Percentiles rank a stretch among this genome's conserved stretches.
Evolutionary conservation across 2,888 invertebrate species (phyloP).

Genomic region (Villa cingulata): DNA sequence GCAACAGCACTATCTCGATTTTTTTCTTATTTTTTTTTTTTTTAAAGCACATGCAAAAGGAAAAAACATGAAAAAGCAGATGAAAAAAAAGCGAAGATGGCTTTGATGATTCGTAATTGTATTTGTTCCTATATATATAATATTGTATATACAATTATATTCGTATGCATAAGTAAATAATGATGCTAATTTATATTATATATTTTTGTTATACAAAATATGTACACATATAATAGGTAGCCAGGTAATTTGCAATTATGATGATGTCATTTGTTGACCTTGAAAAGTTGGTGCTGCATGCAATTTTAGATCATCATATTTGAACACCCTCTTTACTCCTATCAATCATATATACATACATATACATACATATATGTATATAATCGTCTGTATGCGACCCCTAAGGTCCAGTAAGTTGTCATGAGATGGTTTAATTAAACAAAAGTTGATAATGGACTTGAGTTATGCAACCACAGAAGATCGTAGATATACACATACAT

Average conservation of each 20-base stretch:
- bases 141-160: too few relatives aligned
- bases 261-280: conserved; percentile 12
- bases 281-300: conserved; percentile 11
- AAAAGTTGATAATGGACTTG: conserved; percentile 7
- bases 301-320: conserved; percentile 3
- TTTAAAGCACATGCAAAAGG: too few relatives aligned
- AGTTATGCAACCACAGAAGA: background rate
- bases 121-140: too few relatives aligned
- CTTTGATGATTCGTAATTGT: too few relatives aligned
- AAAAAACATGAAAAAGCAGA: too few relatives aligned
- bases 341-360: too few relatives aligned
- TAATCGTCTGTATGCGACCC: background rate
- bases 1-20: too few relatives aligned
- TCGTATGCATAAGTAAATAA: too few relatives aligned
- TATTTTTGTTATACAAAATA: background rate
- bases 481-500: background rate
- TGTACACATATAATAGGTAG: background rate
- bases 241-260: conserved; percentile 13
- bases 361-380: background rate
- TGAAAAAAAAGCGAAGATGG: background rate
- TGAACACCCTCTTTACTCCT: background rate
- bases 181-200: background rate
- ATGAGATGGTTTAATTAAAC: conserved; percentile 8
- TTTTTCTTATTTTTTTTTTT: too few relatives aligned
- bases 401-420: background rate